phyloP scores from a whole-genome alignment of 1,140 invertebrate genomes.

The Archivesica marissinica region DNA sequence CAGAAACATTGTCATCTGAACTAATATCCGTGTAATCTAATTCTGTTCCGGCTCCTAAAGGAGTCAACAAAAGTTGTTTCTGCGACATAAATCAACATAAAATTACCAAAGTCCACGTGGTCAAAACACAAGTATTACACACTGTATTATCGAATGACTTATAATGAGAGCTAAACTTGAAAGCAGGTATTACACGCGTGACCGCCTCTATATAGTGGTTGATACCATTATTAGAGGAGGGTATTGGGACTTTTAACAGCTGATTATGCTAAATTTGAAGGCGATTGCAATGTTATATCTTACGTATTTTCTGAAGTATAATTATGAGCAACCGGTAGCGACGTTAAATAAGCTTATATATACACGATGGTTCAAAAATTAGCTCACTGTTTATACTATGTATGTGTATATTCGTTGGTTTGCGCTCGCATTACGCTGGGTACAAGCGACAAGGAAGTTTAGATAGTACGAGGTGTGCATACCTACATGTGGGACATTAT shows the following conservation, averaged over 20 bases:
- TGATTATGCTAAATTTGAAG: background rate
- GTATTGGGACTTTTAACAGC: conserved; percentile 1
- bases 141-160: background rate
- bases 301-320: conserved; percentile 17
- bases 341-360: too few relatives aligned
- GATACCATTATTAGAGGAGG: background rate
- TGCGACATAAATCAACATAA: background rate
- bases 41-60: background rate
- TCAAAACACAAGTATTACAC: background rate
- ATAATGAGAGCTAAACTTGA: background rate
- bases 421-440: too few relatives aligned
- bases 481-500: too few relatives aligned
- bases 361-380: too few relatives aligned
- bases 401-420: too few relatives aligned
- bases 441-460: too few relatives aligned
- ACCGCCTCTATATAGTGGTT: background rate
- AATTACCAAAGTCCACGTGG: background rate
- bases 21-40: too few relatives aligned
- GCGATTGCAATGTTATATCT: conserved; percentile 15
- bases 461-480: too few relatives aligned
- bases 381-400: too few relatives aligned
- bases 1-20: too few relatives aligned
- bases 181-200: background rate
- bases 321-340: too few relatives aligned
- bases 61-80: background rate